These are phyloP conservation scores for Lagodon rhomboides DNA, from an alignment of 2,797 vertebrate genomes.

Conservation along the genomic window DNA sequence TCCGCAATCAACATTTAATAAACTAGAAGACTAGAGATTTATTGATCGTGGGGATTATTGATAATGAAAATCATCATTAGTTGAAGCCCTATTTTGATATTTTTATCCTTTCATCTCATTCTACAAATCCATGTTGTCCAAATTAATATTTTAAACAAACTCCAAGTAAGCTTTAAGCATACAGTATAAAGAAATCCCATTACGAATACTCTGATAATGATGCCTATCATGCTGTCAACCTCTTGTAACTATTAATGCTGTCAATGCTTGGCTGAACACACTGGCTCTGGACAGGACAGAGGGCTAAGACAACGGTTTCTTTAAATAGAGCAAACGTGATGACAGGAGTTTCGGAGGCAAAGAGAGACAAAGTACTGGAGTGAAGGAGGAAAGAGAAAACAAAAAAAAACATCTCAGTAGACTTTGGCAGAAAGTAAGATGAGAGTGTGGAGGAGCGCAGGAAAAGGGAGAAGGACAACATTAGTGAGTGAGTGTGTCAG, in stretches of 20 bases:
- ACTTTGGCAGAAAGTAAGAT: conserved; percentile 53
- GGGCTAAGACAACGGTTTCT: conserved; percentile 18
- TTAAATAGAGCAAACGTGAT: conserved; percentile 35
- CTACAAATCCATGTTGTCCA: neutral
- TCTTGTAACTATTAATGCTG: neutral
- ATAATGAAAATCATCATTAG: too few relatives aligned
- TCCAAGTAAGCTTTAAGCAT: neutral
- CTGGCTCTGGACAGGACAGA: neutral
- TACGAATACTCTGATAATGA: neutral
- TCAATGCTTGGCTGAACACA: conserved; percentile 42
- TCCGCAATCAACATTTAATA: too few relatives aligned
- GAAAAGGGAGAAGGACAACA: conserved; percentile 77
- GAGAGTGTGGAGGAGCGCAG: conserved; percentile 65
- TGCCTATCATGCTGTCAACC: neutral
- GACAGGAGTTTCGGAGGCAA: conserved; percentile 9
- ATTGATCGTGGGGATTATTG: too few relatives aligned
- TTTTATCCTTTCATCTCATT: neutral
- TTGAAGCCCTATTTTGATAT: too few relatives aligned
- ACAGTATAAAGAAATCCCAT: neutral
- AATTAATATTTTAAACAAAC: neutral
- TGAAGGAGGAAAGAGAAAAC: conserved; percentile 28
- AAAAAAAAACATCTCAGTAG: conserved; percentile 37
- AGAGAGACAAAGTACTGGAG: conserved; percentile 26
- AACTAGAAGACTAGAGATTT: too few relatives aligned
- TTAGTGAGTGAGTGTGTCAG: conserved; percentile 83